Evolutionary conservation across 1,140 invertebrate species (phyloP), one percentile per base, ranked within the genome.

Genomic region (Latrodectus geometricus): DNA sequence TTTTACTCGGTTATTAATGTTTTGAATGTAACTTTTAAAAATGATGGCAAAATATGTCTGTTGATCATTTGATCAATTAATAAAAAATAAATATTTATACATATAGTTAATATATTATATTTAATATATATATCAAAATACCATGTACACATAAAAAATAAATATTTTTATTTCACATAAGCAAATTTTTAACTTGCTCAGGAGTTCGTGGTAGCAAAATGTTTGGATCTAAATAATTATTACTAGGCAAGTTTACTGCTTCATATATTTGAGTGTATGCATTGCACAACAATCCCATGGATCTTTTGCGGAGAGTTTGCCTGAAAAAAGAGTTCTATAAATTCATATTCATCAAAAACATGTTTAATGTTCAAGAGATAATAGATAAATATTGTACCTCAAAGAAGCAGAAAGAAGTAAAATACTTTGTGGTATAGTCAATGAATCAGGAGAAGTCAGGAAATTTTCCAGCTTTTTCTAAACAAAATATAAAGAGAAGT

Each of bases 181-280:
- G 88, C 14, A 93, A 89, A 89, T 94, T 93, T 52, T 93, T 91
- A 11, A 97, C 93, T 92, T 96, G 95, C 69, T 96, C 94, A 8
- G 96, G 96, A 35, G 94, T 94, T 90, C 94, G 93, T 50, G 93
- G 92, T 70, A 97, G 94, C 88, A 97, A 93, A 87, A 91, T 90
- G 61, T 92, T 90, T 9, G 95, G 94, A 90, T 96, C 95, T 89
- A 93, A 91, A 91, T 98, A 98, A 21, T 94, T 92, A 93, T 97
- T 96, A 49, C 91, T 91, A 9, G 95, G 93, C 91, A 96, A 93
- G 89, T 95, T 92, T 35, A 97, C 94, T 79, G 94, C 94, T 73
- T 94, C 93, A 91, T 96, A 96, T 4, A 99, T 93, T 91, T 97
- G 95, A 88, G 94, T 94, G 90, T 98, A 99, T 89, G 97, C 96